Base-by-base conservation (phyloP, 2,113 vertebrate species). In the Chlamydotis undulata region DNA sequence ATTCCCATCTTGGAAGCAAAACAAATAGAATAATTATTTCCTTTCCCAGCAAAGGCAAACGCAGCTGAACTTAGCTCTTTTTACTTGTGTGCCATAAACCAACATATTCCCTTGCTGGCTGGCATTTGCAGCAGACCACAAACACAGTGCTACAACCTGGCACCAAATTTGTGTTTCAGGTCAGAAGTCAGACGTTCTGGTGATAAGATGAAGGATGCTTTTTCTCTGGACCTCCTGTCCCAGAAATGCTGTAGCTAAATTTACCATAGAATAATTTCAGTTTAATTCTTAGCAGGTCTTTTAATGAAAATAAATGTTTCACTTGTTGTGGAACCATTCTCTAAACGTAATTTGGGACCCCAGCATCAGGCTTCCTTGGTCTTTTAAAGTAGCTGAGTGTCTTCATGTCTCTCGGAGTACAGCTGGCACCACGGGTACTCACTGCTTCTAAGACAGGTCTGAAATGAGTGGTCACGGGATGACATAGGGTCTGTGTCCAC, bases 21-120 rank as follows among this genome's bases (percentile, higher is more conserved):
- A 79, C 77, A 95, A 95, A 90, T 22, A 82, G 37, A 92, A 82
- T 93, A 91, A 95, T 94, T 83, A 89, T 83, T 95, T 93, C 83
- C 61, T 96, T 95, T 96, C 77, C 86, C 61, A 94, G 83, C 73
- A 95, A 92, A 93, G 65, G 83, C 85, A 92, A 95, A 92, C 9
- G 11, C 79, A 92, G 67, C 74, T 85, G 81, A 95, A 94, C 59
- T 82, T 89, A 69, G 55, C 45, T 92, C 41, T 92, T 97, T 91
- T 94, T 47, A 70, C 22, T 85, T 57, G 37, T 39, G 16, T 77
- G 47, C 55, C 37, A 67, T 85, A 91, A 94, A 63, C 25, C 41
- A 70, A 45, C 57, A 87, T 19, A 52, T 83, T 94, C 59, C 59
- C 47, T 91, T 0, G 0, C 70, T 85, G 71, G 64, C 67, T 91